phyloP scores from a whole-genome alignment of 2,888 invertebrate genomes.

The Eupithecia abbreviata region DNA sequence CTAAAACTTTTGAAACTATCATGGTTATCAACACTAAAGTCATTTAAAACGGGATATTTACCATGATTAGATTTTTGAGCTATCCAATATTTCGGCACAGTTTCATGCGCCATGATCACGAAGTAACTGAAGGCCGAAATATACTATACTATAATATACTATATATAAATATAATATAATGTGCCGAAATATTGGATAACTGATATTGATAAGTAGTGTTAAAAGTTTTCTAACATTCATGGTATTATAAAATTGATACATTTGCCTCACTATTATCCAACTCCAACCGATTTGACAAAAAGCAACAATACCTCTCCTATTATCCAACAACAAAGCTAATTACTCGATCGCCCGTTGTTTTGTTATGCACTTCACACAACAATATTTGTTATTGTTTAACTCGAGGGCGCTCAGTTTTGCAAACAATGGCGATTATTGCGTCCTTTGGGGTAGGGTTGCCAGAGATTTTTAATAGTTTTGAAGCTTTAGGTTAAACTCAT shows the following conservation, averaged over 20 bases:
- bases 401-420: constrained; percentile 59
- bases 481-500: not conserved
- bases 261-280: not conserved
- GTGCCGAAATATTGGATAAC: too few species aligned
- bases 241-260: not conserved
- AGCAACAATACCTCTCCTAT: constrained; percentile 20
- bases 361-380: constrained; percentile 62
- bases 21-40: too few species aligned
- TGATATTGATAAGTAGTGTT: too few species aligned
- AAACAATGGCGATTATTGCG: constrained; percentile 73
- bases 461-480: not conserved
- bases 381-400: constrained; percentile 78
- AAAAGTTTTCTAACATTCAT: not conserved
- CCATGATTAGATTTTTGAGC: too few species aligned
- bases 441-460: constrained; percentile 52
- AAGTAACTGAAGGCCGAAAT: too few species aligned
- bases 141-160: too few species aligned
- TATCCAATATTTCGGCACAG: too few species aligned
- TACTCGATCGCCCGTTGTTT: constrained; percentile 57
- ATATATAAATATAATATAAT: too few species aligned
- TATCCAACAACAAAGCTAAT: constrained; percentile 59
- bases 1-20: too few species aligned
- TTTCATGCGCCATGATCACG: too few species aligned
- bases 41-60: too few species aligned
- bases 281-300: constrained; percentile 1